Evolutionary conservation across 2,797 vertebrate genomes (phyloP), one percentile per base, ranked within the genome.

Genomic region (Alectoris magna): DNA sequence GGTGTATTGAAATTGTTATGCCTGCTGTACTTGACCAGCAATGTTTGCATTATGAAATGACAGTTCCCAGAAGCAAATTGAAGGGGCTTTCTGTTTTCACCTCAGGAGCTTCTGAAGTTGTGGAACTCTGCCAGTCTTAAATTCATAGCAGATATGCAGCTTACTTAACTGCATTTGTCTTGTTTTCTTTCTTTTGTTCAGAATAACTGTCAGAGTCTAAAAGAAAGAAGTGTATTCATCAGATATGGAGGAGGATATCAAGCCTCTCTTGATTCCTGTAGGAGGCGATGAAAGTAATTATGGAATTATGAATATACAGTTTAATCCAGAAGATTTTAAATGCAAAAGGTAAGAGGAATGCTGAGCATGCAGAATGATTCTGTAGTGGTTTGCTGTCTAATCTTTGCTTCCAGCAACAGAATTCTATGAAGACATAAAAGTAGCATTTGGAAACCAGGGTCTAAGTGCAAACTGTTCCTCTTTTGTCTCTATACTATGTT

Each of bases 281-380:
- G 94, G 69, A 83, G 93, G 93, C 0, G 78, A 92, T 91, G 97
- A 97, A 94, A 80, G 89, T 66, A 80, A 31, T 89, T 89, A 94
- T 8, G 97, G 96, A 68, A 88, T 97, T 36, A 92, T 98, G 97
- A 98, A 97, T 88, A 98, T 98, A 88, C 98, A 98, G 59, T 98
- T 97, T 88, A 92, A 96, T 64, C 95, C 97, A 39, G 96, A 97
- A 91, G 97, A 98, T 46, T 90, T 95, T 46, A 98, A 95, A 62
- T 96, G 94, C 76, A 98, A 98, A 97, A 97, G 97, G 98, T 98
- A 94, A 23, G 53, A 49, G n/a, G 23, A 81, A 73, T 31, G 8
- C 39, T 72, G n/a, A 90, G 38, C 5, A 26, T 75, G 23, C 3
- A 22, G 44, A 87, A 70, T 84, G 3, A 31, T 46, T 75, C 9